Evolutionary conservation across 1,140 invertebrate genomes (phyloP).

Genomic region (Pogonognathellus flavescens): DNA sequence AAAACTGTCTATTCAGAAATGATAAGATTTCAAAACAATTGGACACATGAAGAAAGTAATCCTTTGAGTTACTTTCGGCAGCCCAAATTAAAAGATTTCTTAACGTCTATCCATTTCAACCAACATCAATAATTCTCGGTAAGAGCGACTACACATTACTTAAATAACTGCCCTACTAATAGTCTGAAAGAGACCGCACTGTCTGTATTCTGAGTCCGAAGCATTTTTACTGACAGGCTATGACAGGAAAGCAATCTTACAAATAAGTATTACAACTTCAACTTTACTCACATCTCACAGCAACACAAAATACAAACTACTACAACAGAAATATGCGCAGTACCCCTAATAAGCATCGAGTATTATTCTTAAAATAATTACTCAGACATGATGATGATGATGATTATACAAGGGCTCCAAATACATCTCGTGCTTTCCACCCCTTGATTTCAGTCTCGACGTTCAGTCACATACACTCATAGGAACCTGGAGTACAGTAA

Average conservation of each 20-base stretch:
- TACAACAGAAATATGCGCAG: not conserved
- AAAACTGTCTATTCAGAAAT: too few relatives aligned
- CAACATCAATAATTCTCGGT: too few relatives aligned
- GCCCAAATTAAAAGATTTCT: conserved; percentile 32
- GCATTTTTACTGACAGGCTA: conserved; percentile 23
- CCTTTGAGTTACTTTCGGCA: conserved; percentile 11
- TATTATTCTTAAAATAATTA: conserved; percentile 40
- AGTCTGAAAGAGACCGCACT: conserved; percentile 40
- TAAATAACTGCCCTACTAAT: conserved; percentile 35
- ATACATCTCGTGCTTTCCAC: conserved; percentile 10
- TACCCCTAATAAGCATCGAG: not conserved
- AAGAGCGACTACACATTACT: not conserved
- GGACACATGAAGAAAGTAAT: too few relatives aligned
- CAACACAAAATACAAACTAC: not conserved
- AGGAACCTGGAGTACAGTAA: too few relatives aligned
- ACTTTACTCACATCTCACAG: not conserved
- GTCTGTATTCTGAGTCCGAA: conserved; percentile 4
- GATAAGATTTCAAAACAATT: too few relatives aligned
- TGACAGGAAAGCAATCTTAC: not conserved
- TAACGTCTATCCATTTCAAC: not conserved
- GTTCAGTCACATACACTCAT: too few relatives aligned
- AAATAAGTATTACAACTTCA: not conserved
- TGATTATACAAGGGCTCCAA: conserved; percentile 26
- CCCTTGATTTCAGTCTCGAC: not conserved
- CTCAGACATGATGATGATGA: conserved; percentile 44